Evolutionary conservation across 2,888 invertebrate species (phyloP), one percentile per base, ranked within the genome.

Genomic region (Oscheius sp.): DNA sequence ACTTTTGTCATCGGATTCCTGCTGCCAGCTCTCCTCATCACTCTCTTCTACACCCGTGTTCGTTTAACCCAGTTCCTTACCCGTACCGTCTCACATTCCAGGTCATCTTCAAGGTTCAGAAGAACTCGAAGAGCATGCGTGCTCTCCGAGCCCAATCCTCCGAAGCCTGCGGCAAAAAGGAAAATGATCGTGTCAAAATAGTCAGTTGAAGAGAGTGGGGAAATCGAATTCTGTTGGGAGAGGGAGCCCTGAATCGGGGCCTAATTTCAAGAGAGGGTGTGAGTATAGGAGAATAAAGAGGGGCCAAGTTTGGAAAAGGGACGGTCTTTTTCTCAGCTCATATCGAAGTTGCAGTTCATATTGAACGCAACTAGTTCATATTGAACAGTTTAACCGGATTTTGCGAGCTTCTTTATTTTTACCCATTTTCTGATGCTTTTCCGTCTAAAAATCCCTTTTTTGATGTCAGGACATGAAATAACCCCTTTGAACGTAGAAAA

Each of bases 21-120:
- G 9, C 73, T 87, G 21, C 88, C 88, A 2, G 88, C 88, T n/a
- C 72, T 88, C 50, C 65, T 88, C 35, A 88, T 88, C n/a, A 84
- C 84, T 13, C 79, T 85, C 51, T 88, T 88, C 72, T 88, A 88
- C 74, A 71, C 78, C 7, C 74, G 80, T 73, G 88, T 87, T 32
- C 58, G 75, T 35, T 37, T 70, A 21, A 21, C 21, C 21, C 21
- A 21, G 21, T 21, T 21, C 0, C 21, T 21, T 21, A 21, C 21
- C 21, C 21, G 21, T 21, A 21, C 21, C 21, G 21, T 42, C 42
- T 7, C 42, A 42, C n/a, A 21, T 60, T 75, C 58, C 68, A 84
- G 83, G 85, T 85, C 2, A 85, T 85, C 29, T 77, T 57, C 50
- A 80, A 79, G 10, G 75, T 85, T 9, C 84, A 82, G 51, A 78